Base-by-base conservation (phyloP, 2,797 vertebrate genomes). In the Poecilia wingei region DNA sequence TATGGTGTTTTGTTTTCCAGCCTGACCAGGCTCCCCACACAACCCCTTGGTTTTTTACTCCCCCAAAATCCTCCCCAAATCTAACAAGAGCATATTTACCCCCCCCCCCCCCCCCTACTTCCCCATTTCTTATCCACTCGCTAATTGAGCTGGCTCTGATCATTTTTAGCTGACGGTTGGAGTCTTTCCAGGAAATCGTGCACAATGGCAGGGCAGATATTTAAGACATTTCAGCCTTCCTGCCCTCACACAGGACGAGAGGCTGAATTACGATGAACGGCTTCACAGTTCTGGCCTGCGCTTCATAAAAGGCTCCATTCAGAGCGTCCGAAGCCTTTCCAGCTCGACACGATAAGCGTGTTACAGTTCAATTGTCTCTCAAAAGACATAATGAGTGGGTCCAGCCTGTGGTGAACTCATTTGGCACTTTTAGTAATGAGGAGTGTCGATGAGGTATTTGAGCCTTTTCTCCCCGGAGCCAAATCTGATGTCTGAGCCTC, bases 1-100 rank as follows among this genome's bases (percentile, higher is more conserved):
- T n/a, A n/a, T n/a, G n/a, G n/a, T n/a, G n/a, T n/a, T n/a, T n/a
- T n/a, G n/a, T n/a, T n/a, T n/a, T n/a, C n/a, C n/a, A n/a, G n/a
- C n/a, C n/a, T n/a, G n/a, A n/a, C n/a, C n/a, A n/a, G n/a, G n/a
- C n/a, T n/a, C n/a, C n/a, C n/a, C n/a, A n/a, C n/a, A n/a, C n/a
- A n/a, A n/a, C n/a, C n/a, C n/a, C n/a, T n/a, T n/a, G n/a, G n/a
- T n/a, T n/a, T n/a, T n/a, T n/a, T n/a, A n/a, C n/a, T n/a, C n/a
- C n/a, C n/a, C n/a, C 86, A 84, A 94, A 95, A 95, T 91, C 92
- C 93, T 95, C 94, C 89, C 86, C 82, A 94, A 95, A 92, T 93
- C 84, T 91, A 93, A 93, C 81, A 90, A 91, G 87, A 88, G 81
- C 83, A 4, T 16, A 4, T 31, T 16, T 0, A 0, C 82, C 83